phyloP scores from a whole-genome alignment of 2,113 vertebrate species.

The Manacus vitellinus region DNA sequence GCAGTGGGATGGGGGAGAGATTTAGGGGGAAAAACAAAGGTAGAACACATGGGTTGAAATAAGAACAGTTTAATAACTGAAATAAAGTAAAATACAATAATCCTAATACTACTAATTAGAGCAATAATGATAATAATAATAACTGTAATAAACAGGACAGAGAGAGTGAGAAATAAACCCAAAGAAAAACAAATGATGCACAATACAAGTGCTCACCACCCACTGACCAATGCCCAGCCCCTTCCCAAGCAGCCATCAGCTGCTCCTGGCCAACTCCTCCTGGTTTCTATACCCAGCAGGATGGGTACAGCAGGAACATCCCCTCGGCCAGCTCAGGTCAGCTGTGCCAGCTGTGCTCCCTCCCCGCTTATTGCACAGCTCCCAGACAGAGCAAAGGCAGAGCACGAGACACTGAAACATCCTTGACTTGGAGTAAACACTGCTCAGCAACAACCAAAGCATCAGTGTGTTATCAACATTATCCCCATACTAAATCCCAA shows the following conservation, averaged over 20 bases:
- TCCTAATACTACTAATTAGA: not conserved
- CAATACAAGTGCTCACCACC: not conserved
- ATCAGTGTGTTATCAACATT: not conserved
- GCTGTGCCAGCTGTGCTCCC: not conserved
- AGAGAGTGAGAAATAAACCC: not conserved
- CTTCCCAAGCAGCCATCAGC: not conserved
- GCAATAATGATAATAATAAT: not conserved
- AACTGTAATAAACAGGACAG: not conserved
- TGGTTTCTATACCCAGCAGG: not conserved
- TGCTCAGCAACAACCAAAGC: not conserved
- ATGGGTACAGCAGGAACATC: not conserved
- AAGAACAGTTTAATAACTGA: not conserved
- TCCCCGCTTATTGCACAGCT: accelerated
- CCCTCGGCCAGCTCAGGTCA: not conserved
- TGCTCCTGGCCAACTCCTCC: not conserved
- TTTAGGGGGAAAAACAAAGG: not conserved
- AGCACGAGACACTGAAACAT: not conserved
- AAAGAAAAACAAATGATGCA: not conserved
- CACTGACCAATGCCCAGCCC: not conserved
- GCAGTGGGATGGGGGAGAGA: not conserved
- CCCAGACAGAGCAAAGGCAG: accelerated
- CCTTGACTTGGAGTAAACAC: not conserved
- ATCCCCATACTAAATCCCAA: not conserved
- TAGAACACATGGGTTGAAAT: not conserved
- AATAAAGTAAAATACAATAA: not conserved